Evolutionary conservation across 2,888 invertebrate genomes (phyloP).

Genomic region (Parnassius glacialis): DNA sequence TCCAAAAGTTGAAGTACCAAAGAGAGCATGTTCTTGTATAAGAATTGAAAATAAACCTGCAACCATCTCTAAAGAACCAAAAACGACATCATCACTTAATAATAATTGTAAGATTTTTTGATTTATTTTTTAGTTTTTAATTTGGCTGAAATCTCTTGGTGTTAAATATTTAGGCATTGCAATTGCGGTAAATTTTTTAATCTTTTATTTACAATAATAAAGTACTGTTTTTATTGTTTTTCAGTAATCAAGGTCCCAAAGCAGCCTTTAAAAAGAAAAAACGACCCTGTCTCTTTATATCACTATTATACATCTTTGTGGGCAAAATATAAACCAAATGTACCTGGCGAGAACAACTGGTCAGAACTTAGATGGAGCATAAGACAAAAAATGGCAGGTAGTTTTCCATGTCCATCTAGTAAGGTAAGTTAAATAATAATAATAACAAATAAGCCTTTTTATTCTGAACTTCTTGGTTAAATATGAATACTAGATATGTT

Average conservation of each 20-base stretch:
- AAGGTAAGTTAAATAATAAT: no score
- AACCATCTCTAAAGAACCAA: conserved; percentile 41
- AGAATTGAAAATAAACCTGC: conserved; percentile 56
- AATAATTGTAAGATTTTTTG: conserved; percentile 58
- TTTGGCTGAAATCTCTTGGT: neutral
- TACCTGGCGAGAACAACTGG: conserved; percentile 87
- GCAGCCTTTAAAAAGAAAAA: conserved; percentile 68
- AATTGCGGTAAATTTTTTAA: no score
- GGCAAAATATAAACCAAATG: conserved; percentile 84
- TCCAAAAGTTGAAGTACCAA: conserved; percentile 44
- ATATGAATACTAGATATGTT: no score
- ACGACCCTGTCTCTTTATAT: conserved; percentile 88
- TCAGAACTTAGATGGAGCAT: conserved; percentile 85
- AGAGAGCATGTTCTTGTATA: conserved; percentile 64
- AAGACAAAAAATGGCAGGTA: conserved; percentile 84
- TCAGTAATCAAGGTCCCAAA: conserved; percentile 83
- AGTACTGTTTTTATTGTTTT: conserved; percentile 30
- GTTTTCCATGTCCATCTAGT: conserved; percentile 39
- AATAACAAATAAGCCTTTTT: no score
- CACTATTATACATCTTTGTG: conserved; percentile 88
- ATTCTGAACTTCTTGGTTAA: no score
- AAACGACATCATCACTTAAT: conserved; percentile 39
- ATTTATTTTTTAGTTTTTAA: neutral
- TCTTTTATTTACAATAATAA: neutral
- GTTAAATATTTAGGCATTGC: no score